These are phyloP conservation scores for Halcyon chelicuti DNA, from an alignment of 2,797 vertebrate species.

Conservation along the genomic window DNA sequence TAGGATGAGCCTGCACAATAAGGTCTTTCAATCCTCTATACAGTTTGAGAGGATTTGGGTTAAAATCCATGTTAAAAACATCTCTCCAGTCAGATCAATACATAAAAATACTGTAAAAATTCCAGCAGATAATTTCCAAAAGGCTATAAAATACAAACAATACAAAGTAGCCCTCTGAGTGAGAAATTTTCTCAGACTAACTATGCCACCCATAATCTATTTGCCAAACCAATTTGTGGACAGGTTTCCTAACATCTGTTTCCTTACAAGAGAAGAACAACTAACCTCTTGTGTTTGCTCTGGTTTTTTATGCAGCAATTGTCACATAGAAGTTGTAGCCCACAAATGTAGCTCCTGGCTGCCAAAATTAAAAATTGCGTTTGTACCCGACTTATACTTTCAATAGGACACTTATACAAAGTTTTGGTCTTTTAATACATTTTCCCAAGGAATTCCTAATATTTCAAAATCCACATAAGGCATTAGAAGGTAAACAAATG, in stretches of 20 bases:
- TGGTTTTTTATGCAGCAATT: background rate
- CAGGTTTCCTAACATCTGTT: background rate
- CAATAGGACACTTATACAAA: background rate
- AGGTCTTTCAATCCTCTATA: background rate
- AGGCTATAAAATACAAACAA: background rate
- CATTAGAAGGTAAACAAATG: background rate
- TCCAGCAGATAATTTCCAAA: background rate
- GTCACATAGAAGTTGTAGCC: background rate
- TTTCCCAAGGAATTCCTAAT: background rate
- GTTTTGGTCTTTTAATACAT: background rate
- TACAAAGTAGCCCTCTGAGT: background rate
- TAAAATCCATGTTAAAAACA: background rate
- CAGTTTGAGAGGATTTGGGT: background rate
- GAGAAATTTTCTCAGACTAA: background rate
- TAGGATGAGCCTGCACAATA: background rate
- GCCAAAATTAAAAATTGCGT: background rate
- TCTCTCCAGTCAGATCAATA: background rate
- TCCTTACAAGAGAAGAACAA: background rate
- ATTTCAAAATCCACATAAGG: background rate
- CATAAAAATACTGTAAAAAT: background rate
- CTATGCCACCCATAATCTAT: background rate
- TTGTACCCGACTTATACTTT: background rate
- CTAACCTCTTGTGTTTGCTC: background rate
- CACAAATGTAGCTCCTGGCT: background rate
- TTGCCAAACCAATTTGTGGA: background rate